Percentiles rank a stretch among this genome's conserved stretches.
These are phyloP conservation scores for Macaca mulatta DNA, from an alignment of 2,113 vertebrate species.

Conservation along the genomic window DNA sequence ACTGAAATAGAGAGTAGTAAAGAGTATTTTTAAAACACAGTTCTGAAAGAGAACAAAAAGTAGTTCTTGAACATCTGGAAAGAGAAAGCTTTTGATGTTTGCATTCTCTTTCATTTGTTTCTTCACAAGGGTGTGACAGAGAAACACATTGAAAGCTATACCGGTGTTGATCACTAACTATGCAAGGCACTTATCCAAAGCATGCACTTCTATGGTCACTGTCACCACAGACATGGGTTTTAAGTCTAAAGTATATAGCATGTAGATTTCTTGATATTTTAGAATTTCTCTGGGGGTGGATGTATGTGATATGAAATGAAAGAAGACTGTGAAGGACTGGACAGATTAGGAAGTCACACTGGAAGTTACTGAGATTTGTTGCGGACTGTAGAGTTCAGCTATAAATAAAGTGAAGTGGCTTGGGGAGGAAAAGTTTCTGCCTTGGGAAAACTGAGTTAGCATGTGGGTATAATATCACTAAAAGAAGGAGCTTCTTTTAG, in stretches of 20 bases:
- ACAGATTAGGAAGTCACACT: neutral
- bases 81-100: neutral
- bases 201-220: rapidly evolving
- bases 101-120: neutral
- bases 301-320: neutral
- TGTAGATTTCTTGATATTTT: constrained; percentile 45
- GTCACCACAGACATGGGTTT: neutral
- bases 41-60: neutral
- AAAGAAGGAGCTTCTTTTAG: neutral
- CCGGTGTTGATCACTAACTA: rapidly evolving
- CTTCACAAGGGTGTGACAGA: neutral
- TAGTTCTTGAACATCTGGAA: neutral
- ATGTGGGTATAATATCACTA: too few relatives aligned
- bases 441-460: neutral
- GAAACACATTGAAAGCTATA: neutral
- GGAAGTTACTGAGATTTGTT: neutral
- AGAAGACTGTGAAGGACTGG: neutral
- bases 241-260: neutral
- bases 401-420: neutral
- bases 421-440: neutral
- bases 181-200: neutral
- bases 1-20: neutral
- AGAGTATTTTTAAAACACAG: neutral
- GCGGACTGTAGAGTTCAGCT: neutral
- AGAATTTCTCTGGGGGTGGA: constrained; percentile 46